A percentile compares a stretch with the other conserved stretches of the same genome.
Evolutionary conservation across 2,113 vertebrate genomes (phyloP).

Genomic region (Phylloscopus whistleri): DNA sequence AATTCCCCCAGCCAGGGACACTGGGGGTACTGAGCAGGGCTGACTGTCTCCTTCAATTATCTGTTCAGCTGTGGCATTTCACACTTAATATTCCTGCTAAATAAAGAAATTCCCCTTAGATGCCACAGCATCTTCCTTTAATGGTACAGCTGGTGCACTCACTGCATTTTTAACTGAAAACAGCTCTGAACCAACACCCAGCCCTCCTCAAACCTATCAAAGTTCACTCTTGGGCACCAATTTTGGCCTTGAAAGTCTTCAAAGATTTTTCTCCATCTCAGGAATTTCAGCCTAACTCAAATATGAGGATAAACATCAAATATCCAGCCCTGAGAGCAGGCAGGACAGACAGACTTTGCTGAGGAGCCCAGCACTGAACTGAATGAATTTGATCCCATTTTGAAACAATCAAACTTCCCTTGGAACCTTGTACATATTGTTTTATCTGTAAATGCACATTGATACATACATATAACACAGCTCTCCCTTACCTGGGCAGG

Average conservation of each 20-base stretch:
- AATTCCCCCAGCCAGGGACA: not conserved
- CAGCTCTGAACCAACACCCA: not conserved
- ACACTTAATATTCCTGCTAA: not conserved
- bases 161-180: not conserved
- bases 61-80: not conserved
- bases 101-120: not conserved
- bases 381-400: not conserved
- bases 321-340: not conserved
- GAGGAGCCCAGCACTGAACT: not conserved
- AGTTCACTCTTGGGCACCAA: fast-evolving
- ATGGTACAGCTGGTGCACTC: not conserved
- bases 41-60: not conserved
- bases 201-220: not conserved
- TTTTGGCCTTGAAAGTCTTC: not conserved
- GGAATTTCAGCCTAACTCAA: not conserved
- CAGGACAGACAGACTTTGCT: not conserved
- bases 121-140: not conserved
- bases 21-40: not conserved
- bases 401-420: not conserved
- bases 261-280: not conserved
- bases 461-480: not conserved
- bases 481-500: not conserved
- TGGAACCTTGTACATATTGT: not conserved
- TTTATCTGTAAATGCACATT: not conserved
- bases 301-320: not conserved